Evolutionary conservation across 2,113 vertebrate species (phyloP).

Genomic region (Spermophilus dauricus): DNA sequence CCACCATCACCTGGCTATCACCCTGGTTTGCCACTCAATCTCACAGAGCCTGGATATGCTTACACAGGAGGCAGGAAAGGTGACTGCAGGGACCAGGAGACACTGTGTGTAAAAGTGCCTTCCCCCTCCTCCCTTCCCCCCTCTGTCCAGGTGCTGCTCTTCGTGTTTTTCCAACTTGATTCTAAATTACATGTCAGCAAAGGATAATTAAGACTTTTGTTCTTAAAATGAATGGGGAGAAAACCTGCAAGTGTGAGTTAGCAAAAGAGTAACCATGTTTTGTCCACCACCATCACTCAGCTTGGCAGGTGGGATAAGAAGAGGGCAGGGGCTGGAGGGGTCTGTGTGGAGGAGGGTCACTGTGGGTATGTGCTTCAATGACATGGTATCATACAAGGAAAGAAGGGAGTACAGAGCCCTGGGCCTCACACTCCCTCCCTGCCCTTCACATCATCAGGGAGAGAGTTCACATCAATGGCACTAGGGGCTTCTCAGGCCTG

Average conservation of each 20-base stretch:
- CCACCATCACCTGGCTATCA: neutral
- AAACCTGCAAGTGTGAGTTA: neutral
- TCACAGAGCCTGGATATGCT: neutral
- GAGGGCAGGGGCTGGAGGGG: fast-evolving
- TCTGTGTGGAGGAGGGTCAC: neutral
- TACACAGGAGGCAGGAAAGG: neutral
- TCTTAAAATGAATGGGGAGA: neutral
- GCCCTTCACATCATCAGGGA: neutral
- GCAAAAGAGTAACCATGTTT: neutral
- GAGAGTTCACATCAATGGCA: neutral
- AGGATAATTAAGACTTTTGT: neutral
- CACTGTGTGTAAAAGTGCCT: fast-evolving
- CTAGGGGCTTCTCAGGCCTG: neutral
- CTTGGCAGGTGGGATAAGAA: neutral
- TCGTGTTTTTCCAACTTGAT: neutral
- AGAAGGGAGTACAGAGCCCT: neutral
- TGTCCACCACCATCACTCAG: fast-evolving
- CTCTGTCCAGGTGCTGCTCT: neutral
- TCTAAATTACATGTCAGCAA: neutral
- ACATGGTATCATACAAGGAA: too few species aligned
- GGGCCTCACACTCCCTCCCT: too few species aligned
- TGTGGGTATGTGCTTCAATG: fast-evolving
- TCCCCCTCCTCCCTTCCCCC: neutral
- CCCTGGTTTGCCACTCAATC: neutral
- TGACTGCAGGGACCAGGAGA: too few species aligned